Conservation (phyloP, 2,113 vertebrate species). For the Anas platyrhynchos region DNA sequence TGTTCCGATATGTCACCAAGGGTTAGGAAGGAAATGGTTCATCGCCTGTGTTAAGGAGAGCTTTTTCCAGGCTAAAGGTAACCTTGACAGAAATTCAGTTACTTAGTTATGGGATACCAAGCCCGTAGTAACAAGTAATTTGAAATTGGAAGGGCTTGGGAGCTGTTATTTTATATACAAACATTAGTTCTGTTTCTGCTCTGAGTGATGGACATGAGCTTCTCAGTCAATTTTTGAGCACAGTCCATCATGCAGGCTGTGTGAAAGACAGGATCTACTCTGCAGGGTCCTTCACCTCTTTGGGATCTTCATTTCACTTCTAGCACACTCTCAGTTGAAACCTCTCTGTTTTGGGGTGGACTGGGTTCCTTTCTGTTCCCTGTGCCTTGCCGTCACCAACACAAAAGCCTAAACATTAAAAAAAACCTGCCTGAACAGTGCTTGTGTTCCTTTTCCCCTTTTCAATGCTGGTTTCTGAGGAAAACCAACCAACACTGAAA, state of each 20-base stretch:
- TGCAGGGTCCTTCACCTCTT: neutral
- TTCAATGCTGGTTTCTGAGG: neutral
- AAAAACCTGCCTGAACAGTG: neutral
- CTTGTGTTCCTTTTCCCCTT: neutral
- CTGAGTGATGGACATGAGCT: neutral
- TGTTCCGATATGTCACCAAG: neutral
- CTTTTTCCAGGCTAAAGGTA: neutral
- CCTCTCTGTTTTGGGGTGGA: neutral
- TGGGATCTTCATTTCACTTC: neutral
- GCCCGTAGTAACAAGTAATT: neutral
- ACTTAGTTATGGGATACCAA: neutral
- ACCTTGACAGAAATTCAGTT: neutral
- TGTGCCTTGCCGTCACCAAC: neutral
- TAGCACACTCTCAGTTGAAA: neutral
- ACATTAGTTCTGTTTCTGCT: neutral
- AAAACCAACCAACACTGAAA: neutral
- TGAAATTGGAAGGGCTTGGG: neutral
- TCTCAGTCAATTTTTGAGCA: neutral
- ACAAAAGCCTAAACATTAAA: neutral
- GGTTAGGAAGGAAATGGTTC: neutral
- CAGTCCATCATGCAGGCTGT: accelerated
- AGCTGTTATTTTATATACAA: neutral
- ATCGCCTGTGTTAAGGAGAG: too few species aligned
- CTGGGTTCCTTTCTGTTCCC: neutral
- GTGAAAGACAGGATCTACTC: neutral